A percentile compares a stretch with the other conserved stretches of the same genome.
These are phyloP conservation scores for Geotrypetes seraphini DNA, from an alignment of 2,797 vertebrate species.

Conservation along the genomic window DNA sequence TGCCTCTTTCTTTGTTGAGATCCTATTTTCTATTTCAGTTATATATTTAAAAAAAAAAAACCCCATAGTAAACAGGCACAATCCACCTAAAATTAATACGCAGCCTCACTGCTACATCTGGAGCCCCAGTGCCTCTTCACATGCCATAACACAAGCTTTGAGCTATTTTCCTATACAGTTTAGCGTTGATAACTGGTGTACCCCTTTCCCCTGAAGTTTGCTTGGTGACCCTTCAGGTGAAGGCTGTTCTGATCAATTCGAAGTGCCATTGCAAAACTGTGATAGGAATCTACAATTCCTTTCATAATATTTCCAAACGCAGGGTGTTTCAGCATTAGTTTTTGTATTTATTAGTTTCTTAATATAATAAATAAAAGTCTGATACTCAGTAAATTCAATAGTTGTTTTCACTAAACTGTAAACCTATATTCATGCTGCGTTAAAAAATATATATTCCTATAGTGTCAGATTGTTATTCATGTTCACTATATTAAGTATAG, in stretches of 20 bases:
- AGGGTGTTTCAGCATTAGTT: conserved; percentile 33
- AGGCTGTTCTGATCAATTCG: conserved; percentile 7
- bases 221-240: neutral
- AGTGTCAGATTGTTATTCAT: too few species aligned
- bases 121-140: neutral
- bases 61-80: too few species aligned
- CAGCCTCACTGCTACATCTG: neutral
- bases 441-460: too few species aligned
- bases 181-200: neutral
- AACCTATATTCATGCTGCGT: too few species aligned
- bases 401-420: conserved; percentile 39
- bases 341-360: conserved; percentile 40
- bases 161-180: too few species aligned
- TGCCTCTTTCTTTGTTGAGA: too few species aligned
- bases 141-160: neutral
- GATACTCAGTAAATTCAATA: conserved; percentile 43
- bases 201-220: neutral
- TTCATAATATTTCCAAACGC: conserved; percentile 9
- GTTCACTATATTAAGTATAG: too few species aligned
- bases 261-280: conserved; percentile 18
- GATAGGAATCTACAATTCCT: conserved; percentile 6
- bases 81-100: neutral
- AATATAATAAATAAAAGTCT: conserved; percentile 44
- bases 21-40: too few species aligned
- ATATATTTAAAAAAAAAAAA: too few species aligned